A percentile compares a stretch with the other conserved stretches of the same genome.
Evolutionary conservation across 2,888 invertebrate species (phyloP).

Genomic region (Iselma pallidipennis): DNA sequence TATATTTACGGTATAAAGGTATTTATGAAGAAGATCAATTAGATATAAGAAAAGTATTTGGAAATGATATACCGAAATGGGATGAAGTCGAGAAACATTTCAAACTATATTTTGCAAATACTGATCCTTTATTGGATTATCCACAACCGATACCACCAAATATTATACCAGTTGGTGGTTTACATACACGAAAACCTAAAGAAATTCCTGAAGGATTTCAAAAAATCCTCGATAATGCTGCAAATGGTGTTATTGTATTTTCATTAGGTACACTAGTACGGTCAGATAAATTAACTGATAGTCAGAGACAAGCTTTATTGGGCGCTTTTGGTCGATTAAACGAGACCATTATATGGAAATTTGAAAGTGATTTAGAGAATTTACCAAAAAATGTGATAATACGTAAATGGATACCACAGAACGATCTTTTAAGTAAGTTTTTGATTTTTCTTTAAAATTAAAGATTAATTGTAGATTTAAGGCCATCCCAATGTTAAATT

Average conservation of each 20-base stretch:
- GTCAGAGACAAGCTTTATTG: conserved; percentile 39
- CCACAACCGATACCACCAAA: conserved; percentile 48
- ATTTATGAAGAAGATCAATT: too few species aligned
- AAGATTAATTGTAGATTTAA: conserved; percentile 14
- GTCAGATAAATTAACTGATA: conserved; percentile 40
- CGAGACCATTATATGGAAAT: conserved; percentile 54
- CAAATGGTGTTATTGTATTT: conserved; percentile 51
- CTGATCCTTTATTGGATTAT: conserved; percentile 41
- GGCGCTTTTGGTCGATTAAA: conserved; percentile 48
- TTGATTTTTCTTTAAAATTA: not conserved
- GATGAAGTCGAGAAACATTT: conserved; percentile 38
- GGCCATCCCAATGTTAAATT: conserved; percentile 38
- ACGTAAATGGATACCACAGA: conserved; percentile 53
- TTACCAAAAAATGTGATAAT: conserved; percentile 51
- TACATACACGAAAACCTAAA: conserved; percentile 43
- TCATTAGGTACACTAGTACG: conserved; percentile 50
- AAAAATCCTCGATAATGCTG: conserved; percentile 45
- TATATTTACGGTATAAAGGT: conserved; percentile 18
- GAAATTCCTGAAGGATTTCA: conserved; percentile 44
- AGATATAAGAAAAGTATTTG: conserved; percentile 34
- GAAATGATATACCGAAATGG: conserved; percentile 33
- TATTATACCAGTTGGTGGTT: conserved; percentile 49
- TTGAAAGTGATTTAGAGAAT: conserved; percentile 43
- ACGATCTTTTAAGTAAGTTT: conserved; percentile 48
- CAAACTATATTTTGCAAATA: conserved; percentile 43